Conservation (phyloP, 2,113 vertebrate species). For the Ailuropoda melanoleuca region DNA sequence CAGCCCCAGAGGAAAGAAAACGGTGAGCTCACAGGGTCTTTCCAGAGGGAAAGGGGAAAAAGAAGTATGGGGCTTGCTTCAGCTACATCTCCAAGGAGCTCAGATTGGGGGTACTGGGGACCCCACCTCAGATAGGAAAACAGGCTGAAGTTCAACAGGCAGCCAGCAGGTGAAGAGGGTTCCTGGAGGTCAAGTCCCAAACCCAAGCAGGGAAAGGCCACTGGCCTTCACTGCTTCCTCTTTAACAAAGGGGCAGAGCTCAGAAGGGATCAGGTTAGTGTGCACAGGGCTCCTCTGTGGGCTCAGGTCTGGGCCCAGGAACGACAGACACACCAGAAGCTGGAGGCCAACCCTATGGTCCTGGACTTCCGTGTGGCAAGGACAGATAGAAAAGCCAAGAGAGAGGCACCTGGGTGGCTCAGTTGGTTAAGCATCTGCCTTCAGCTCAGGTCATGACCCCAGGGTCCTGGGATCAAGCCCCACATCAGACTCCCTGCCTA, state of each 20-base stretch:
- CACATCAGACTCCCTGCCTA: too few relatives aligned
- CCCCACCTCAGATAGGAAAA: not conserved
- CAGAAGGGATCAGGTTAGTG: not conserved
- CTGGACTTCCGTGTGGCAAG: accelerated
- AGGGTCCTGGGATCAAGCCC: too few relatives aligned
- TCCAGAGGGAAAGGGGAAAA: not conserved
- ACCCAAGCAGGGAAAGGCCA: not conserved
- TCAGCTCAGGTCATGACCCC: too few relatives aligned
- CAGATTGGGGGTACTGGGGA: not conserved
- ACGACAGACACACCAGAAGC: not conserved
- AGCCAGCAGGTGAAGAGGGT: not conserved
- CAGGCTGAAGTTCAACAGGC: not conserved
- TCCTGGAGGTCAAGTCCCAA: not conserved
- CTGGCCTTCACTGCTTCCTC: not conserved
- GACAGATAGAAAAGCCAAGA: not conserved
- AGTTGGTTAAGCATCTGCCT: too few relatives aligned
- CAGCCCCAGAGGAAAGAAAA: not conserved
- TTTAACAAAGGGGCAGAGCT: not conserved
- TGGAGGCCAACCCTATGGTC: not conserved
- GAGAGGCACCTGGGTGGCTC: too few relatives aligned
- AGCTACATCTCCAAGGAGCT: not conserved
- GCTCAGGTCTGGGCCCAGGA: not conserved
- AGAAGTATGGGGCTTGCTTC: not conserved
- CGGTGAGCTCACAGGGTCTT: not conserved
- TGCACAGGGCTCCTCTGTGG: not conserved